Base-by-base conservation (phyloP, 2,888 invertebrate species). In the Tinea trinotella region DNA sequence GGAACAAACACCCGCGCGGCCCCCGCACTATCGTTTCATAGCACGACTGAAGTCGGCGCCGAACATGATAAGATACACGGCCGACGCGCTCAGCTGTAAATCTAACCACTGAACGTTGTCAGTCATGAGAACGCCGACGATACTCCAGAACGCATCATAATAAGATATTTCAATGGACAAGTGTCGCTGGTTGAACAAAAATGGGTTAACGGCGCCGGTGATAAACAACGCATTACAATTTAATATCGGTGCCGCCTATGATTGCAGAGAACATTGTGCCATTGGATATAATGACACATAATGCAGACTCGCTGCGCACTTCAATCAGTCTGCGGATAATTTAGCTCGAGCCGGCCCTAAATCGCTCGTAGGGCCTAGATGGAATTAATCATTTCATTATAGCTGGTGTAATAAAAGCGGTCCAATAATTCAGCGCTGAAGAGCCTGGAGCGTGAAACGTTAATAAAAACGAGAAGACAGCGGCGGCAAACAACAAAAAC, bases 401-500 rank as follows among this genome's bases (percentile, higher is more conserved):
- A 19, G 19, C 18, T 15, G 50, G 24, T 50, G 15, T 22, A 24
- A 24, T 50, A 50, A 24, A 48, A 19, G 40, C 40, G 15, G 46
- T 50, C 3, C 22, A 50, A 24, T 50, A 50, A 24, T 50, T 50
- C 50, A 50, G 22, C 50, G 13, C 15, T 50, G 24, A 80, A 77
- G 80, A 81, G 73, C 50, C 68, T 74, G 72, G 71, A 81, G 80
- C 81, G 81, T 83, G 80, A 82, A 83, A 71, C 22, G 22, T 50
- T 24, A 50, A 54, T 19, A 55, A 55, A 54, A 84, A 79, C 67
- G 74, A 79, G 68, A 71, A 71, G 73, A 76, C 69, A 68, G 74
- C 76, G 77, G 79, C 82, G 83, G 83, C 74, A 75, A 83, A 83
- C 82, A 82, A 84, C 84, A 85, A 85, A 85, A 85, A 85, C 85